Evolutionary conservation across 1,140 invertebrate species (phyloP), one percentile per base, ranked within the genome.

Genomic region (Tachypleus tridentatus): DNA sequence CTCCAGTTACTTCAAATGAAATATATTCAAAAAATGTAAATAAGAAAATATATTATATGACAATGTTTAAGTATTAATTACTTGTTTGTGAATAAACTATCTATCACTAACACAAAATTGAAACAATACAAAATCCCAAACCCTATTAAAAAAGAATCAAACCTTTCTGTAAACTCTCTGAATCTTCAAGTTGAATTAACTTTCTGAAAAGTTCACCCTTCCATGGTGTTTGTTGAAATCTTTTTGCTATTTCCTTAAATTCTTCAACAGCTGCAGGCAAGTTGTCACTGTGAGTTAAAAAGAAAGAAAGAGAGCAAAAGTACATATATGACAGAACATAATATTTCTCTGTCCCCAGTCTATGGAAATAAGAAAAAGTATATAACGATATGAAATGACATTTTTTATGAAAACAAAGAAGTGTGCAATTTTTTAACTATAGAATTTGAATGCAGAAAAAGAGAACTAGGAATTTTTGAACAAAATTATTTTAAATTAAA

Each of bases 171-270:
- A 93, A 75, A 70, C 82, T 83, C 0, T 81, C 80, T 0, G 88
- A 85, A 76, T 92, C 87, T 77, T 92, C 89, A 7, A 68, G 76
- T 76, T 74, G 86, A 64, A 93, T 91, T 4, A 91, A 79, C 61
- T 81, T 76, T 64, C 83, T 82, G 67, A 85, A 83, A 3, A 91
- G 70, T 72, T 86, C 83, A 63, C 84, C 83, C 71, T 88, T 88
- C 80, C 81, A 84, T 0, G 87, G 87, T 0, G 86, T 86, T 4
- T 79, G 73, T 57, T 82, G 79, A 71, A 87, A 83, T 67, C 82
- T 79, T 10, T 82, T 77, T 67, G 83, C 84, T 67, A 82, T 83
- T 63, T 79, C 74, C 72, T 88, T 85, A 76, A 90, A 90, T 66
- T 82, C 79, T 4, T 83, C 77, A 9, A 91, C 69, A 2, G 87